Percentiles rank a stretch among this genome's conserved stretches.
Conservation (phyloP, 2,113 vertebrate species). For the Nothobranchius furzeri region DNA sequence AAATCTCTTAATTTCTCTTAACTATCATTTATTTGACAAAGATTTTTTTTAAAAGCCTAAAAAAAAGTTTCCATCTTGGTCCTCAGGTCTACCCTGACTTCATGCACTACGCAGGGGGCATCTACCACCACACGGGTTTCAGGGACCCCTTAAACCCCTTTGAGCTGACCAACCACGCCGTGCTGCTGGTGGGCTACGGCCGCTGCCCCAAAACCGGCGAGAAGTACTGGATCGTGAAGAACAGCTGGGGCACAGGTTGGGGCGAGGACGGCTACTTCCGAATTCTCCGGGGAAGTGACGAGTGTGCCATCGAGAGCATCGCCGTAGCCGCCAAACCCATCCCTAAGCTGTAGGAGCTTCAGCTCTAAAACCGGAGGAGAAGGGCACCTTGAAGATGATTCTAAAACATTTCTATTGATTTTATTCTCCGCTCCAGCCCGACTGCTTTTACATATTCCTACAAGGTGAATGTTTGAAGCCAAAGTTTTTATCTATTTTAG, state of each 20-base stretch:
- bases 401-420: neutral
- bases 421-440: no score
- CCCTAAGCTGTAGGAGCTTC: constrained; percentile 76
- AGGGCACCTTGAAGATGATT: neutral
- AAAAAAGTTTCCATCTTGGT: neutral
- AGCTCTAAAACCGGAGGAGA: neutral
- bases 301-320: constrained; percentile 95
- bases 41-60: neutral
- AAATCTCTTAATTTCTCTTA: neutral
- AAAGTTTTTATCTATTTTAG: no score
- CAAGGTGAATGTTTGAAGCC: no score
- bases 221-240: constrained; percentile 96
- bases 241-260: constrained; percentile 91
- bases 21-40: neutral
- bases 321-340: constrained; percentile 86
- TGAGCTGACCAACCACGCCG: constrained; percentile 94
- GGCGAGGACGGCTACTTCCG: constrained; percentile 92
- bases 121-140: constrained; percentile 93
- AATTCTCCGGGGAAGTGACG: constrained; percentile 90
- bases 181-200: constrained; percentile 93
- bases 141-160: constrained; percentile 88
- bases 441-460: no score
- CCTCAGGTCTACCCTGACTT: constrained; percentile 87
- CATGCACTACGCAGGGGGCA: constrained; percentile 83
- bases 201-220: constrained; percentile 79